Evolutionary conservation across 1,140 invertebrate species (phyloP), one percentile per base, ranked within the genome.

Genomic region (Lucilia cuprina): DNA sequence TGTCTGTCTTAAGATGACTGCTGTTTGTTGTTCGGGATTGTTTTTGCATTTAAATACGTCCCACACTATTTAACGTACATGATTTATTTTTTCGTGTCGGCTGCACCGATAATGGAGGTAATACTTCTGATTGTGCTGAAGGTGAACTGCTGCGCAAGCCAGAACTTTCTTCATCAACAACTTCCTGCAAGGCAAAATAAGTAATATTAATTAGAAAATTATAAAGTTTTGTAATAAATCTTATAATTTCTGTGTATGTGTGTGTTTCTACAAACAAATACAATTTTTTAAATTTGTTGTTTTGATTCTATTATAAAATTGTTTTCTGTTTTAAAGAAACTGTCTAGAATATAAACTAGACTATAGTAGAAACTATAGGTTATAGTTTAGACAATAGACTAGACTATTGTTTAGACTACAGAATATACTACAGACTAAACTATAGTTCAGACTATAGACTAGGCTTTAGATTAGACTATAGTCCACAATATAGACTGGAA

Each of bases 41-140:
- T 41, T 41, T 41, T 41, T 41, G 3, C 0, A 0, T 17, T 82
- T 82, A 85, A 84, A 85, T 47, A 75, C 84, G 84, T 35, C 84
- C 84, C 5, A 85, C 77, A 75, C 74, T 92, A 88, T 92, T 93
- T 85, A 94, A 89, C 21, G 93, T 93, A 83, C 92, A 92, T 85
- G 92, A 91, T 92, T 95, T 95, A 85, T 94, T 92, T 92, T 96
- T 96, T 88, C 95, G 93, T 83, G 94, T 96, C 84, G 95, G 95
- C 91, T 96, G 95, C 87, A 96, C 95, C 83, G 96, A 96, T 91
- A 95, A 95, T 86, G 95, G 95, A 86, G 95, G 93, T 86, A 95
- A 92, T 88, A 94, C 93, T 82, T 94, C 94, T 85, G 93, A 92
- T 85, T 93, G 93, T 86, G 93, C 93, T 86, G 93, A 92, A 87